Conservation (phyloP, 2,113 vertebrate genomes). For the Dryoscopus gambensis region DNA sequence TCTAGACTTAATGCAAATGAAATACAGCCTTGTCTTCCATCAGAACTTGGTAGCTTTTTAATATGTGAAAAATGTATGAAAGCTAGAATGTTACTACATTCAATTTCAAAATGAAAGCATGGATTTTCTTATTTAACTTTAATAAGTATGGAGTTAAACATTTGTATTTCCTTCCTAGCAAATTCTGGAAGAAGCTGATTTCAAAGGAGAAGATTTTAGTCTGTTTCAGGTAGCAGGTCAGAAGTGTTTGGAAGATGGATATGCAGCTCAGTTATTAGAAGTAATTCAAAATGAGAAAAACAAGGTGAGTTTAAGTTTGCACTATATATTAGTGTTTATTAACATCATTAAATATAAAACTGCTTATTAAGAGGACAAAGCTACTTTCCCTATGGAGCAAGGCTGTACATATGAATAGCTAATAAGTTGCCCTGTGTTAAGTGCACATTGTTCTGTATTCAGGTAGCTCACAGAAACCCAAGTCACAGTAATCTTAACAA, state of each 20-base stretch:
- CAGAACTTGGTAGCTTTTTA: background rate
- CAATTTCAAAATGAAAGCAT: background rate
- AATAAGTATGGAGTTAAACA: background rate
- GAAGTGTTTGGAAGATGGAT: slow-evolving; percentile 87
- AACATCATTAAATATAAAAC: background rate
- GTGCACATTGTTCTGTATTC: background rate
- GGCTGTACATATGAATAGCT: background rate
- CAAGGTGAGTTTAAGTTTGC: slow-evolving; percentile 73
- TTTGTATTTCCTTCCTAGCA: slow-evolving; percentile 71
- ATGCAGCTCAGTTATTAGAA: slow-evolving; percentile 82
- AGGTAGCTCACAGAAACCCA: background rate
- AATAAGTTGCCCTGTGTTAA: background rate
- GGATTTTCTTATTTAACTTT: background rate
- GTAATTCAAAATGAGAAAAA: slow-evolving; percentile 90
- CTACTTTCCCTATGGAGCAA: background rate
- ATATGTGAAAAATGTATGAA: background rate
- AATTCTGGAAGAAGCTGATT: slow-evolving; percentile 81
- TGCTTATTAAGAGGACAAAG: background rate
- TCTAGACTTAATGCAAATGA: background rate
- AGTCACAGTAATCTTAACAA: background rate
- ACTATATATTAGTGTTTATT: background rate
- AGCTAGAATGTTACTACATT: background rate
- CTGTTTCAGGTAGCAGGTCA: slow-evolving; percentile 83
- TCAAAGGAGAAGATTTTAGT: slow-evolving; percentile 85
- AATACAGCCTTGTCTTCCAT: background rate